Base-by-base conservation (phyloP, 2,113 vertebrate species). In the Sarotherodon lohbergeri region DNA sequence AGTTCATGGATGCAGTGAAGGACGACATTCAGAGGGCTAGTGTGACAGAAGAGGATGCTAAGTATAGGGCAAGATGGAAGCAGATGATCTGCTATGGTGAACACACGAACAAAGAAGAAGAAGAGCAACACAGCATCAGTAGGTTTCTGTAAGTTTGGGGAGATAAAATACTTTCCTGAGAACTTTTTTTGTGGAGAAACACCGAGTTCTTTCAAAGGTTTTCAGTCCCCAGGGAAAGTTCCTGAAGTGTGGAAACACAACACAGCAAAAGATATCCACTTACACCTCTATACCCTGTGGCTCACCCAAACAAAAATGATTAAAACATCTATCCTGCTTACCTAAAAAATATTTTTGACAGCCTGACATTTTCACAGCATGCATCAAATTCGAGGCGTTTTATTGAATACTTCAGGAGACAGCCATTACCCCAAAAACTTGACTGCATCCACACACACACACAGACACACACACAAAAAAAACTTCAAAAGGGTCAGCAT, bases 391-490 rank as follows among this genome's bases (percentile, higher is more conserved):
- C 0, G 1, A 52, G 0, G 27, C 4, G 0, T 78, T 78, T 32
- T 78, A 50, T 32, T 78, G 17, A 50, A 50, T 78, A 50, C 24
- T 8, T 76, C 16, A 17, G 9, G 41, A 73, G 41, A 46, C 41
- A 48, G 41, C 24, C 41, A 48, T 48, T 48, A 76, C 71, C 1
- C n/a, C n/a, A 16, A 24, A 73, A 73, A 73, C 39, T 12, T 41
- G 19, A 56, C 52, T 22, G 19, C 4, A 2, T 5, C 1, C 2
- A 1, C n/a, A 0, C 52, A 13, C 11, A 1, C 7, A 1, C 46
- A 17, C 16, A 8, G 6, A 48, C 16, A 10, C 17, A 9, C 4
- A 32, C 32, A 34, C 6, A 34, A 1, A 36, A 2, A 34, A 36
- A 36, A 36, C 57, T 27, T 48, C 43, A 46, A 29, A 50, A 19